Percentiles rank a stretch among this genome's conserved stretches.
Conservation (phyloP, 2,888 invertebrate species). For the Drosophila prostipennis region DNA sequence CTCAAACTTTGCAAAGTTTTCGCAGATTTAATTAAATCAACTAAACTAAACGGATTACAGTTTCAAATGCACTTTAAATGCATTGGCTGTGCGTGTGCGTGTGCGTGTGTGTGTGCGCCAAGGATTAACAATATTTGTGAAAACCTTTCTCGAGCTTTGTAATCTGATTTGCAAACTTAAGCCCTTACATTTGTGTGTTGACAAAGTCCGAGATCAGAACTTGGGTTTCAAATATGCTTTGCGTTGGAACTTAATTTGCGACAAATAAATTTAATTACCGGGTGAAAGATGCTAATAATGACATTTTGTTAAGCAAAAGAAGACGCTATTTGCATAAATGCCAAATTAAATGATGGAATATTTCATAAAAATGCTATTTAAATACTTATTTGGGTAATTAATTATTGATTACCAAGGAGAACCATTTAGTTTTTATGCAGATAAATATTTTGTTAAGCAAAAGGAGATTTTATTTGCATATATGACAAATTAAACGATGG, state of each 20-base stretch:
- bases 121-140: not conserved
- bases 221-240: not conserved
- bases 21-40: constrained; percentile 2
- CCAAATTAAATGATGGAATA: no score
- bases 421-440: no score
- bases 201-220: no score
- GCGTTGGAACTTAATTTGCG: not conserved
- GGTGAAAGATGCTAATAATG: no score
- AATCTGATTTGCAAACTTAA: not conserved
- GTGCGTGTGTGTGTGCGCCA: not conserved
- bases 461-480: no score
- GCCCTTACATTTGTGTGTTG: no score
- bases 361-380: no score
- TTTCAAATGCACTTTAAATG: not conserved
- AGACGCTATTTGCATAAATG: no score
- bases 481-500: no score
- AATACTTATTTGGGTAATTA: no score
- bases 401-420: not conserved
- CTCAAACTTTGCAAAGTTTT: not conserved
- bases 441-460: no score
- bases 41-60: constrained; percentile 8
- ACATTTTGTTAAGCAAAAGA: no score
- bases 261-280: not conserved
- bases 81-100: not conserved
- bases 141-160: not conserved